Base-by-base conservation (phyloP, 2,888 invertebrate genomes). In the Eristalis pertinax region DNA sequence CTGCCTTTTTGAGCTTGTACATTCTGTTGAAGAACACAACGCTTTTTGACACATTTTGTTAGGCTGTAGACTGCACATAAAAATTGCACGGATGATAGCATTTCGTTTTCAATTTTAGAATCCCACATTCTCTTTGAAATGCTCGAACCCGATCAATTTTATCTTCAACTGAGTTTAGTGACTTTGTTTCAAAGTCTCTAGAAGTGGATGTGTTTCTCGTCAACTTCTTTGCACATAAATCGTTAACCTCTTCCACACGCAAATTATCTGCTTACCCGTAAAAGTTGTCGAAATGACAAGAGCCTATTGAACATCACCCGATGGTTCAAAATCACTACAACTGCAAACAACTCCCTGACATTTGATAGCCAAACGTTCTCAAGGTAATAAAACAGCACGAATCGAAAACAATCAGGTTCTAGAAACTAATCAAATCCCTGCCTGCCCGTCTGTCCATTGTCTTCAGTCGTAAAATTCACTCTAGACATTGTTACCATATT, bases 371-470 rank as follows among this genome's bases (percentile, higher is more conserved):
- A 68, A 68, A 50, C 5, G 22, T 35, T 69, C 22, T 58, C 69
- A 69, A 58, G 58, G 58, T 22, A 69, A 69, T 69, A 69, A 69
- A 69, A 22, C 22, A 15, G 7, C 69, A 35, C 32, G 35, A 22
- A 58, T 58, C 56, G 58, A n/a, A 58, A 58, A 24, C 22, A 69
- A 58, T 69, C 69, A 35, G 69, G 69, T 58, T 69, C 69, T 15
- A 5, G 26, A 32, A 58, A 58, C 56, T 69, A 69, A 69, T 58
- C 13, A 35, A 24, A 32, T 35, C 56, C 4, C 22, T 32, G 32
- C 5, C 19, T n/a, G 26, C 26, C 7, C 32, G n/a, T 7, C 19
- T n/a, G 15, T 19, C 50, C 22, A 69, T 32, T 35, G 69, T 69
- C 32, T 69, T 29, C 22, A 19, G 22, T 50, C 69, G 50, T 69